These are phyloP conservation scores for Scotopteryx bipunctaria DNA, from an alignment of 2,888 invertebrate genomes.

Conservation along the genomic window DNA sequence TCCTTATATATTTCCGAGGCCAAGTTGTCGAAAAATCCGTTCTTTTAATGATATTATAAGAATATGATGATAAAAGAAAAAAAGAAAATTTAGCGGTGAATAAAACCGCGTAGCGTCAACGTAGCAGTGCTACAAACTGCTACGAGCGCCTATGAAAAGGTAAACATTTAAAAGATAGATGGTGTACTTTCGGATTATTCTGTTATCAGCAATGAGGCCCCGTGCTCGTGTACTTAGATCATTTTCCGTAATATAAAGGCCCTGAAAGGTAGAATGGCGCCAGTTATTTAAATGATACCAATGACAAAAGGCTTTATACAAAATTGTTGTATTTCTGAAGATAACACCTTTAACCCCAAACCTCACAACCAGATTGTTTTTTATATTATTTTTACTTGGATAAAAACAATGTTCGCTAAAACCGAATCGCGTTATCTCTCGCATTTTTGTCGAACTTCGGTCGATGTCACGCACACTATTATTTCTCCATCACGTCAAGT, in stretches of 20 bases:
- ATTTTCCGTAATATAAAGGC: constrained; percentile 78
- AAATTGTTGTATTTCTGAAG: not conserved
- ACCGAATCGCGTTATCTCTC: not conserved
- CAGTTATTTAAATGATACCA: constrained; percentile 11
- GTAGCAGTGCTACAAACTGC: constrained; percentile 1
- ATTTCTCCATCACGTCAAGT: constrained; percentile 52
- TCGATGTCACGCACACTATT: constrained; percentile 51
- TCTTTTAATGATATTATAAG: not conserved
- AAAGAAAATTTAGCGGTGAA: not conserved
- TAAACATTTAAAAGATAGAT: constrained; percentile 86
- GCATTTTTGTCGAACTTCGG: constrained; percentile 49
- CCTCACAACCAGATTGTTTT: not conserved
- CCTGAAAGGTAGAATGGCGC: constrained; percentile 65
- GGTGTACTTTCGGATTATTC: constrained; percentile 86
- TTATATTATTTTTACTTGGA: not conserved
- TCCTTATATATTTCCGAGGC: too few relatives aligned
- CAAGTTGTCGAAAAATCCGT: not conserved
- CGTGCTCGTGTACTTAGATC: constrained; percentile 76
- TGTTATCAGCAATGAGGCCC: constrained; percentile 83
- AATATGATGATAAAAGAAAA: not conserved
- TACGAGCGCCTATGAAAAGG: constrained; percentile 44
- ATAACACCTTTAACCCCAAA: not conserved
- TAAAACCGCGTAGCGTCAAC: not conserved
- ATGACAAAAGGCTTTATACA: constrained; percentile 4
- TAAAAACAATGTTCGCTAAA: not conserved